Conservation (phyloP, 2,113 vertebrate species). For the Rhabdomys dilectus region DNA sequence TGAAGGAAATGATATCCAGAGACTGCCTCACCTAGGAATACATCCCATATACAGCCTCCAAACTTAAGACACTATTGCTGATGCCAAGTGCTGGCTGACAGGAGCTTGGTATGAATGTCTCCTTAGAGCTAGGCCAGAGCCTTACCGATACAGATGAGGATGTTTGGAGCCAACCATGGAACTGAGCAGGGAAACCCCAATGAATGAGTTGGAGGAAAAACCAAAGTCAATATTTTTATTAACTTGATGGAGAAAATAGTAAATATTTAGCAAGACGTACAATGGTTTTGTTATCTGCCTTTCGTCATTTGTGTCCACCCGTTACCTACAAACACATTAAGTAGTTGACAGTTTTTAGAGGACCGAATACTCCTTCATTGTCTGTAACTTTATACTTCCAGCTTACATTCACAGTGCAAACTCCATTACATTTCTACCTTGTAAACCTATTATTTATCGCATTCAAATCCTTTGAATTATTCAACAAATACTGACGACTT, state of each 20-base stretch:
- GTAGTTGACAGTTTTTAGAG: background rate
- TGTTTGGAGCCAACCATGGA: too few species aligned
- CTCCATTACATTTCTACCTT: background rate
- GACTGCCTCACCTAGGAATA: too few species aligned
- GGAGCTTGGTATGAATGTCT: too few species aligned
- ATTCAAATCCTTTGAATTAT: background rate
- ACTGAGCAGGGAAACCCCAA: too few species aligned
- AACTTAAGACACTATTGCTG: too few species aligned
- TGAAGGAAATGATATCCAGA: too few species aligned
- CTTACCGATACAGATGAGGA: too few species aligned
- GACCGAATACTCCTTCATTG: background rate
- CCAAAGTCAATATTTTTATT: background rate
- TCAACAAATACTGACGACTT: slow-evolving; percentile 12
- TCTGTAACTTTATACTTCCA: background rate
- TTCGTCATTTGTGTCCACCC: background rate
- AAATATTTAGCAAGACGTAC: background rate
- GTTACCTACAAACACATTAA: background rate
- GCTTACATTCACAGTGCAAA: background rate
- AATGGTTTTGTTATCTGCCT: background rate
- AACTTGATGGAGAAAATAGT: background rate
- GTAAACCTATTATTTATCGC: background rate
- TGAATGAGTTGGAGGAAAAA: too few species aligned
- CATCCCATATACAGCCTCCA: too few species aligned
- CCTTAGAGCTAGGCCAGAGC: too few species aligned
- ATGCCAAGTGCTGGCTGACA: too few species aligned